A percentile compares a stretch with the other conserved stretches of the same genome.
Evolutionary conservation across 2,888 invertebrate species (phyloP).

Genomic region (Catocala nupta): DNA sequence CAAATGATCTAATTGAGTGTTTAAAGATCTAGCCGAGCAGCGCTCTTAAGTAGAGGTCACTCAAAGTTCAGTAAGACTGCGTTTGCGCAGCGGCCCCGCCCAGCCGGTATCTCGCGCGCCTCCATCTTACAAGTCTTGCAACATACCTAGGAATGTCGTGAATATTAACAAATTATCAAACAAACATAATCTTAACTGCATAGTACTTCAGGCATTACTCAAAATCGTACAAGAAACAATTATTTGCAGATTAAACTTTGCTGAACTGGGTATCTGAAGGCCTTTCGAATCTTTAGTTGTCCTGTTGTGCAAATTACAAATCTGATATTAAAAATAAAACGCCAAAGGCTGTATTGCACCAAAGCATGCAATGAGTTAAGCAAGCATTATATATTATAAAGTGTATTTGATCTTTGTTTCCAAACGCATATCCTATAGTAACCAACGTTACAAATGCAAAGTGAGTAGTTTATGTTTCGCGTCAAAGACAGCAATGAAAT

Average conservation of each 20-base stretch:
- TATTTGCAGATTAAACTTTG: conserved; percentile 9
- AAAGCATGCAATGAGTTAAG: too few species aligned
- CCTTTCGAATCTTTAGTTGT: neutral
- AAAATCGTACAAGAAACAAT: conserved; percentile 14
- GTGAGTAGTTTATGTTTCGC: too few species aligned
- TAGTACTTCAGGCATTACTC: conserved; percentile 19
- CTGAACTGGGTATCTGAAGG: neutral
- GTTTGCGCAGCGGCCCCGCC: conserved; percentile 48
- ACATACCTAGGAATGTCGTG: conserved; percentile 54
- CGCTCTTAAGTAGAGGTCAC: conserved; percentile 63
- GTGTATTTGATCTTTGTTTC: too few species aligned
- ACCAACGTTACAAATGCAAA: too few species aligned
- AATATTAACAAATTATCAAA: conserved; percentile 49
- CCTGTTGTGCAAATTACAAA: too few species aligned
- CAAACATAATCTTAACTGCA: conserved; percentile 22
- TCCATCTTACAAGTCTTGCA: conserved; percentile 58
- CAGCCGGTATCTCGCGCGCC: conserved; percentile 40
- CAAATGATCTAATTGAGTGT: conserved; percentile 52
- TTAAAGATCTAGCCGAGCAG: conserved; percentile 50
- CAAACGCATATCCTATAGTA: too few species aligned
- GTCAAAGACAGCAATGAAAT: too few species aligned
- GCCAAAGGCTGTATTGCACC: too few species aligned
- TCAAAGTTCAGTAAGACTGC: conserved; percentile 68
- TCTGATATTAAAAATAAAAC: too few species aligned
- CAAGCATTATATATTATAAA: too few species aligned